Base-by-base conservation (phyloP, 2,797 vertebrate genomes). In the Perodicticus potto region DNA sequence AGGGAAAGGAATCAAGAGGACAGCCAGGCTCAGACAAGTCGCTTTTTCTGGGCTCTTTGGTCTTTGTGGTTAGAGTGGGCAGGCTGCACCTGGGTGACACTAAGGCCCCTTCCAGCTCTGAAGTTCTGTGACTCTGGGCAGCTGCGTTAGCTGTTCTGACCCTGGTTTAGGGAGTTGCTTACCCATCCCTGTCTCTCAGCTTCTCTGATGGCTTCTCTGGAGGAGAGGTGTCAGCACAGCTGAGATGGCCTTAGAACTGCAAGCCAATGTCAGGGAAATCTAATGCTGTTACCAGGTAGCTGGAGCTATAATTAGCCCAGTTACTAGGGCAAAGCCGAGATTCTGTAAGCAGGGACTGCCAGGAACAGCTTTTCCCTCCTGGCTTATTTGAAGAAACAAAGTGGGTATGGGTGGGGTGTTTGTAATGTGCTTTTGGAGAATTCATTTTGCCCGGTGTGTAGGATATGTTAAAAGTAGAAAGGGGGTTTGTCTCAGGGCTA, bases 261-360 rank as follows among this genome's bases (percentile, higher is more conserved):
- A 94, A 96, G 92, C 97, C 97, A 97, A 29, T 96, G 73, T 85
- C 77, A 74, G 88, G 89, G 82, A 93, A 94, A 80, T 55, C 78
- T 22, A 80, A 76, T 63, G 77, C 80, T 91, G 88, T 96, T 97
- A 88, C 94, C 96, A 96, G 95, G 96, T 97, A 95, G 91, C 70
- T 27, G 81, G 83, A 82, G 97, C 86, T 98, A 98, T 98, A 98
- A 98, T 98, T 98, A 98, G 97, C 93, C 32, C 29, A 16, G 97
- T 98, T 97, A 96, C 96, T 96, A 94, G 96, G 96, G 81, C 25
- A 65, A 94, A 86, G 82, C 85, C 73, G 70, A 93, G 72, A 70
- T 90, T 94, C 84, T 77, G 49, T 57, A 59, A 95, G 86, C 61
- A 53, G n/a, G 87, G 6, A 29, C 53, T 93, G 81, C 59, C 91